These are phyloP conservation scores for Rapana venosa DNA, from an alignment of 2,888 invertebrate genomes.

Conservation along the genomic window DNA sequence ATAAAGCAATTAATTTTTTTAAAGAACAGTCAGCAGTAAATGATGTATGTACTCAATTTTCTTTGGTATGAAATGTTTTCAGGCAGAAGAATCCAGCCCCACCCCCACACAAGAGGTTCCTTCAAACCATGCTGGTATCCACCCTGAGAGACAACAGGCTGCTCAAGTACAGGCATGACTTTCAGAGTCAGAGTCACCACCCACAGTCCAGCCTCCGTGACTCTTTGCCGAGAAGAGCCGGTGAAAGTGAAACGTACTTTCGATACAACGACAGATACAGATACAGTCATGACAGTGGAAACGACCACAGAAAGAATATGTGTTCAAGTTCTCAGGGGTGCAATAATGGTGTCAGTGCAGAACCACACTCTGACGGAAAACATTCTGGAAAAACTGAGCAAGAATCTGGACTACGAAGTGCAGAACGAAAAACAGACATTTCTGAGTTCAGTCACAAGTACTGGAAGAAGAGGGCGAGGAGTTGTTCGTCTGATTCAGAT, in stretches of 20 bases:
- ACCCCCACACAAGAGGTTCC: slow-evolving; percentile 70
- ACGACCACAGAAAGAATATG: too few species aligned
- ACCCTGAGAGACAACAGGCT: slow-evolving; percentile 60
- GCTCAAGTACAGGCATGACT: slow-evolving; percentile 33
- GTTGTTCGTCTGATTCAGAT: not conserved
- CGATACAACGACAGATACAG: not conserved
- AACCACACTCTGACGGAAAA: not conserved
- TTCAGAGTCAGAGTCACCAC: slow-evolving; percentile 22
- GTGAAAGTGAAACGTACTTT: not conserved
- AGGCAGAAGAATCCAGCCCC: slow-evolving; percentile 69
- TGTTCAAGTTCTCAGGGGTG: not conserved
- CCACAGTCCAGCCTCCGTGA: not conserved
- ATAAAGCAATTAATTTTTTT: too few species aligned
- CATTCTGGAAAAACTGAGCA: not conserved
- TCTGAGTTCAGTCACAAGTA: not conserved
- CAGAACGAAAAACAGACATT: not conserved
- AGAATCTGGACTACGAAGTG: not conserved
- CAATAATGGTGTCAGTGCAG: not conserved
- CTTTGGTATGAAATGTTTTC: slow-evolving; percentile 35
- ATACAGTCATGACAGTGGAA: not conserved
- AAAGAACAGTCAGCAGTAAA: too few species aligned
- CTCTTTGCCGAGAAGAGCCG: not conserved
- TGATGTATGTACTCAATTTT: too few species aligned
- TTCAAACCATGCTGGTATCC: slow-evolving; percentile 72
- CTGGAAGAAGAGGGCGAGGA: not conserved